A percentile compares a stretch with the other conserved stretches of the same genome.
Evolutionary conservation across 2,888 invertebrate species (phyloP).

Genomic region (Aporophyla lueneburgensis): DNA sequence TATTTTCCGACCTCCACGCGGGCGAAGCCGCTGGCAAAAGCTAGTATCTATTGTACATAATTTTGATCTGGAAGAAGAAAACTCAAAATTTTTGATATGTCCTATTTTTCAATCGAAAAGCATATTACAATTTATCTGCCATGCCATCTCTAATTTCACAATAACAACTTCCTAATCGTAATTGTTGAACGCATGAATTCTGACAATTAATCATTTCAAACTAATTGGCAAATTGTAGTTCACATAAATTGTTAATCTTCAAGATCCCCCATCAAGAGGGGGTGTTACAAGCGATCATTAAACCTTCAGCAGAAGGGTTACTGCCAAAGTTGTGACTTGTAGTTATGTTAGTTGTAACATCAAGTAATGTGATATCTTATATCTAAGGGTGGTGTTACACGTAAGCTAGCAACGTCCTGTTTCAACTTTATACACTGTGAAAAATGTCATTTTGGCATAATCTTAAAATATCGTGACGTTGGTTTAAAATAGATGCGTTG

Average conservation of each 20-base stretch:
- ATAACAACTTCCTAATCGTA: conserved; percentile 26
- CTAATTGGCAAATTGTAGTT: conserved; percentile 57
- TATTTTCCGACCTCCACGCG: too few species aligned
- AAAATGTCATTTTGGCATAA: too few species aligned
- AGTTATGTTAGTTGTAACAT: conserved; percentile 35
- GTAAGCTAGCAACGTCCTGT: neutral
- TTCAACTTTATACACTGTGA: too few species aligned
- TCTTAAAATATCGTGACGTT: too few species aligned
- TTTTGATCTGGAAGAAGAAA: neutral
- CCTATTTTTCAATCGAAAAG: neutral
- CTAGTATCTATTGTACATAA: too few species aligned
- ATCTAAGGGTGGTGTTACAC: neutral
- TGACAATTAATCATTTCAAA: conserved; percentile 57
- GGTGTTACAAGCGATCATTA: conserved; percentile 44
- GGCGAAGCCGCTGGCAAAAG: too few species aligned
- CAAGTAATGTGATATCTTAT: conserved; percentile 46
- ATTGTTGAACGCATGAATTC: conserved; percentile 31
- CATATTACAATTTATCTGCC: neutral
- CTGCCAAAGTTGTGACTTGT: conserved; percentile 46
- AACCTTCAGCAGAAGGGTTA: conserved; percentile 45
- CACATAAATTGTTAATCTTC: conserved; percentile 56
- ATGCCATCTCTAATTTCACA: conserved; percentile 15
- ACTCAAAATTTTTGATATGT: neutral
- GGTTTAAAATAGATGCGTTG: too few species aligned
- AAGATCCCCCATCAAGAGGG: conserved; percentile 7